Evolutionary conservation across 2,797 vertebrate genomes (phyloP), one percentile per base, ranked within the genome.

Genomic region (Danio albolineatus): DNA sequence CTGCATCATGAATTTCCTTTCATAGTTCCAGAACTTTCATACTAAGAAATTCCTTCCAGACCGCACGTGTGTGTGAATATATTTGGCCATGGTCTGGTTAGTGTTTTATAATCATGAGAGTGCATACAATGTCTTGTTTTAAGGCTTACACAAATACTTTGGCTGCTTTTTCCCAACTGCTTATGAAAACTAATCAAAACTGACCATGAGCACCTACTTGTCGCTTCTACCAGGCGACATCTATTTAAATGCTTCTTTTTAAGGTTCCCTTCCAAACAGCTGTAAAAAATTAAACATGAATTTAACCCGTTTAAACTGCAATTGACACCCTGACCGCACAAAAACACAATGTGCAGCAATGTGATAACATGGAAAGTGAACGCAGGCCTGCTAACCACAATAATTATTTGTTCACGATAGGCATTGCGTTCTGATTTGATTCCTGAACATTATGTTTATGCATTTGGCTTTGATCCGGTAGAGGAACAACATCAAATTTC

Each of bases 1-100:
- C 84, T 80, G 76, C 73, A 80, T 86, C 81, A 83, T 73, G 77
- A 75, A 41, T 84, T 86, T 85, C 21, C 59, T 84, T 82, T 82
- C 43, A 53, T 14, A 44, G n/a, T 62, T 71, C 46, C 54, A 72
- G 44, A 81, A 70, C 53, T 46, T 78, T 41, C 17, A 39, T 28
- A 54, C 19, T 43, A 54, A 79, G 51, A 70, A 70, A 71, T 56
- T 48, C 12, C n/a, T 16, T 38, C 49, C 16, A 62, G 17, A 57
- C 69, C 62, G 53, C 64, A 76, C 5, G 10, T 14, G 17, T 17
- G 7, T 19, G 2, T 39, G 21, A 10, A 10, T 53, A 28, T 41
- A 41, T 46, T 46, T 64, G 10, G 4, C 10, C 41, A 43, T 49
- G 10, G 48, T 53, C 8, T 49, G 53, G 14, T 49, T 4, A 36